Evolutionary conservation across 2,113 vertebrate genomes (phyloP), one percentile per base, ranked within the genome.

Genomic region (Trachemys scripta): DNA sequence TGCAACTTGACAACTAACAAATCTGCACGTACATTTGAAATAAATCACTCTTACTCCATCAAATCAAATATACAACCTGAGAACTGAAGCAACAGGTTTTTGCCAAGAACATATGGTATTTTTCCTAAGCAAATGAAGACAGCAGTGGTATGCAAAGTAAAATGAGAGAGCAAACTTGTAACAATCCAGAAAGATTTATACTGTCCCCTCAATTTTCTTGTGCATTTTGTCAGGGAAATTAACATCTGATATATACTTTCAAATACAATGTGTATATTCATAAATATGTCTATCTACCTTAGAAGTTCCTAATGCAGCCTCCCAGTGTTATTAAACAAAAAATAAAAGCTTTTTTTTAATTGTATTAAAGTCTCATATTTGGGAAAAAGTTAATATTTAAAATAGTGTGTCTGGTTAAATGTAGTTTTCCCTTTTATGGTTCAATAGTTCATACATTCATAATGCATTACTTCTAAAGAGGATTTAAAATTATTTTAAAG

Each of bases 241-340:
- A 20, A 80, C 0, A 0, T 57, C 38, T 35, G 42, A 75, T 12
- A 87, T 0, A 9, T 1, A 47, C 76, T 22, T 82, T 57, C 10
- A 0, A 9, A 42, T 14, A 20, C 2, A 49, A 19, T 19, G 25
- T 0, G 4, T 22, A 29, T 2, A 16, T 51, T 29, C 85, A 88
- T 4, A 59, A 56, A 76, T n/a, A 56, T 10, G 16, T 12, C 81
- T 54, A n/a, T 19, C 20, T 45, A 38, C 4, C 35, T 27, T 92
- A 19, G 45, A 35, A 38, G 14, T 1, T 2, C 2, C 2, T 1
- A 2, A 17, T 27, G 11, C 42, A 29, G 27, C 3, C 35, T 2
- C 25, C 27, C 49, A 82, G 3, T 2, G 0, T 78, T 69, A 45
- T 45, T 57, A 49, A 53, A 22, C 38, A 80, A 80, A 29, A 54